Evolutionary conservation across 2,113 vertebrate genomes (phyloP), one percentile per base, ranked within the genome.

Genomic region (Puntigrus tetrazona): DNA sequence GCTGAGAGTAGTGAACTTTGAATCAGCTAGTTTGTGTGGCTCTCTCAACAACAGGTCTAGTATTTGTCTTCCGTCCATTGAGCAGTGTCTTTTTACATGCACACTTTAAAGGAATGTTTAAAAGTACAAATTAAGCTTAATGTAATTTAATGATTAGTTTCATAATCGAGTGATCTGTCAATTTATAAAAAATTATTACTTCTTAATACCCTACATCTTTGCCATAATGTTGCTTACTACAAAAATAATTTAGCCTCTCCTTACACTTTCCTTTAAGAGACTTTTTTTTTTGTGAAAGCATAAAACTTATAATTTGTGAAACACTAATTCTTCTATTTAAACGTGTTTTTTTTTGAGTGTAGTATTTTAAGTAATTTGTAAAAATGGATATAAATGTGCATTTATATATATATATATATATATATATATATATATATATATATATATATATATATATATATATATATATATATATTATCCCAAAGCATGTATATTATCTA

Each of bases 1-100:
- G n/a, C 69, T 73, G 10, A 14, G 69, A 73, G 67, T 38, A 8
- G 34, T 70, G 84, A 85, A 75, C 81, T 78, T 78, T 83, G 84
- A 74, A 57, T 69, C 81, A 47, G 29, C 36, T 52, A 52, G 57
- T 36, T n/a, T 41, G 43, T 13, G 47, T 73, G 76, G 31, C 25
- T 77, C 50, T 59, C 69, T 50, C 27, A 83, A 57, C 45, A 52
- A 65, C 31, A 74, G 29, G 13, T 69, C 55, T 18, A 5, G 8
- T 13, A 20, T 38, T 82, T 65, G 41, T 31, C 31, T 67, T 67
- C 31, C 20, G 31, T 75, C 61, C 73, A 69, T 82, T 16, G 7
- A 43, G 43, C 67, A 50, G 43, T 57, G 18, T 72, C 31, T 83
- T 78, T 11, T 7, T 45, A 31, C 20, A 20, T 27, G 31, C 57